These are phyloP conservation scores for Ceyx erithaca DNA, from an alignment of 2,797 vertebrate species.

Conservation along the genomic window DNA sequence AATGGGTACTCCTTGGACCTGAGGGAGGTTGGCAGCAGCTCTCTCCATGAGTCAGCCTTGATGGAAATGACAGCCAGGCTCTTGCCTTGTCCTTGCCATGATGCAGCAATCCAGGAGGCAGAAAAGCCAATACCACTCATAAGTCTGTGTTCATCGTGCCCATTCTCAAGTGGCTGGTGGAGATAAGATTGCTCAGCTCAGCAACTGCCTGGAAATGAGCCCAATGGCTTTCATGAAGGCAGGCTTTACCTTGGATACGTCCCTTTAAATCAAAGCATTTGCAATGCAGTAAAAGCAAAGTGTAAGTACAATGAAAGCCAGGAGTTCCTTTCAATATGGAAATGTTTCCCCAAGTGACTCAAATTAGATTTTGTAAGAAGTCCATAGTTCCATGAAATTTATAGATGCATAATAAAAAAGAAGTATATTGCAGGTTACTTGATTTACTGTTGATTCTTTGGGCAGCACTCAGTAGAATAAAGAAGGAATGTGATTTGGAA, in stretches of 20 bases:
- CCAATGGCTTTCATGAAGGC: background rate
- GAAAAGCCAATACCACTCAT: background rate
- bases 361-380: slow-evolving; percentile 52
- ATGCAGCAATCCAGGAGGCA: slow-evolving; percentile 5
- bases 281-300: slow-evolving; percentile 4
- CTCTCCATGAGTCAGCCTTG: background rate
- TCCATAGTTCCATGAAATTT: slow-evolving; percentile 35
- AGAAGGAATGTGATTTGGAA: slow-evolving; percentile 46
- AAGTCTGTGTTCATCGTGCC: background rate
- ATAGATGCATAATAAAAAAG: slow-evolving; percentile 1
- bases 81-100: background rate
- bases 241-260: slow-evolving; percentile 14
- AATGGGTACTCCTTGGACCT: background rate
- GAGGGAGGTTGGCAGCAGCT: rapidly evolving
- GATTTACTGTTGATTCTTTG: slow-evolving; percentile 54
- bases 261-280: slow-evolving; percentile 43
- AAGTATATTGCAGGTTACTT: slow-evolving; percentile 6
- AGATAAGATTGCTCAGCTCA: slow-evolving; percentile 7
- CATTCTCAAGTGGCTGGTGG: background rate
- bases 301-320: slow-evolving; percentile 20
- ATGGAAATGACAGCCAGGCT: background rate
- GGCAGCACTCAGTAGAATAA: slow-evolving; percentile 20
- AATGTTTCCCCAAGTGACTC: slow-evolving; percentile 5
- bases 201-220: slow-evolving; percentile 21
- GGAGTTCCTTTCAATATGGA: slow-evolving; percentile 37